These are phyloP conservation scores for Chrysogorgia sp. DNA, from an alignment of 92 coral and sea anemone species.

Conservation along the genomic window DNA sequence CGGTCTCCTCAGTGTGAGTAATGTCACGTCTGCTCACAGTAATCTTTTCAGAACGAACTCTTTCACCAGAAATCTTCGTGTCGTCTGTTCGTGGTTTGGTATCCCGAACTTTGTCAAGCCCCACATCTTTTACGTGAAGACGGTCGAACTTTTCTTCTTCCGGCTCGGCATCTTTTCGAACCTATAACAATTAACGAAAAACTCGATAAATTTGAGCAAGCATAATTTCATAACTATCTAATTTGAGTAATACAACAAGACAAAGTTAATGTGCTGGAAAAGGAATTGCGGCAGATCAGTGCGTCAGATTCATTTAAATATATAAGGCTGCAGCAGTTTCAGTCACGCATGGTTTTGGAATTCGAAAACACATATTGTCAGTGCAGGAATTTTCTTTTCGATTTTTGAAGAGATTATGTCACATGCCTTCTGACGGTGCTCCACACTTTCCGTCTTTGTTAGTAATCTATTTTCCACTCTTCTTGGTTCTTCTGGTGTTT, in stretches of 20 bases:
- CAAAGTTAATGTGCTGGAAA: too few relatives aligned
- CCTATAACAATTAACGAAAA: neutral
- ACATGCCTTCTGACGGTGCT: constrained; percentile 8
- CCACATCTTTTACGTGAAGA: constrained; percentile 5
- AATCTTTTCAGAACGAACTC: neutral
- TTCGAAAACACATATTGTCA: too few relatives aligned
- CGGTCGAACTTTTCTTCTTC: neutral
- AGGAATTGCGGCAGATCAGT: too few relatives aligned
- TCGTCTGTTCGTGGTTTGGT: constrained; percentile 18
- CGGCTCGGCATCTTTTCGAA: neutral
- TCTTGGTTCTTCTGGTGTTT: neutral
- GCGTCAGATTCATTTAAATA: too few relatives aligned
- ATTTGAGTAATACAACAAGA: too few relatives aligned
- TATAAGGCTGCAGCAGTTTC: too few relatives aligned
- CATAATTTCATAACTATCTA: too few relatives aligned
- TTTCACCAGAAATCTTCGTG: neutral
- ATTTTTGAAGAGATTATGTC: neutral
- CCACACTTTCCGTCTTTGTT: neutral
- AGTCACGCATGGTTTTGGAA: too few relatives aligned
- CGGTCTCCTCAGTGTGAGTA: neutral
- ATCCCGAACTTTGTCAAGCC: constrained; percentile 1
- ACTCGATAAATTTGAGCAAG: too few relatives aligned
- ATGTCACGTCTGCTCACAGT: constrained; percentile 3
- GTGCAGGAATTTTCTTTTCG: neutral
- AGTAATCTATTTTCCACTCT: constrained; percentile 4